Base-by-base conservation (phyloP, 1,140 invertebrate genomes). In the Nasonia giraulti region DNA sequence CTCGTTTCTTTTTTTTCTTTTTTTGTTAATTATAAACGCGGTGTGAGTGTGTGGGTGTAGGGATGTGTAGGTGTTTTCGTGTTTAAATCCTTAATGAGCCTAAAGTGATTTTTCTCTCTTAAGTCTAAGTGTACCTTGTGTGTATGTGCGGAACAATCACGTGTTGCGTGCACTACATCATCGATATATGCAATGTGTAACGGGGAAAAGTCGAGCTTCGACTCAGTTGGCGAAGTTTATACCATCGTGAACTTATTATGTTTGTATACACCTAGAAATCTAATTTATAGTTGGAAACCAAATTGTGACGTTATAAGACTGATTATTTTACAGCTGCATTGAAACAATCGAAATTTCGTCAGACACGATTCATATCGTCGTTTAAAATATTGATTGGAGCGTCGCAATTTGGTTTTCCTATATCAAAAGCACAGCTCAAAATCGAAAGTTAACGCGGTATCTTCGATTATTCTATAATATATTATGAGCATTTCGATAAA, bases 71-170 rank as follows among this genome's bases (percentile, higher is more conserved):
- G 55, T 62, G 17, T 62, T 5, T 20, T 5, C 17, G 55, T 69
- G 20, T 62, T 76, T 69, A 62, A 85, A 81, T 85, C 14, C n/a
- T 78, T 62, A 86, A 88, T 86, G 82, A 87, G 81, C 84, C 87
- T 90, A 90, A 89, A 91, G 88, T 89, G 90, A 90, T 87, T 50
- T 77, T 88, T 87, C 87, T 68, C 55, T n/a, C 73, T 69, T 73
- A 82, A 85, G 27, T 82, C 84, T 85, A 85, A 82, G 40, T 85
- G 62, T 80, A 87, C 89, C 31, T 88, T 82, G 44, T 89, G 89
- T 89, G 85, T 89, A 89, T 88, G 88, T 89, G 89, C 87, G 88
- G 68, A 90, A 89, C 88, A 90, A 90, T 90, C 88, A 90, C 87
- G 88, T 89, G 84, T 88, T 81, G 86, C 88, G 89, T 90, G 87